Evolutionary conservation across 30 jellyfish, hydroid and myxozoan species (phyloP).

Genomic region (Sanderia malayensis): DNA sequence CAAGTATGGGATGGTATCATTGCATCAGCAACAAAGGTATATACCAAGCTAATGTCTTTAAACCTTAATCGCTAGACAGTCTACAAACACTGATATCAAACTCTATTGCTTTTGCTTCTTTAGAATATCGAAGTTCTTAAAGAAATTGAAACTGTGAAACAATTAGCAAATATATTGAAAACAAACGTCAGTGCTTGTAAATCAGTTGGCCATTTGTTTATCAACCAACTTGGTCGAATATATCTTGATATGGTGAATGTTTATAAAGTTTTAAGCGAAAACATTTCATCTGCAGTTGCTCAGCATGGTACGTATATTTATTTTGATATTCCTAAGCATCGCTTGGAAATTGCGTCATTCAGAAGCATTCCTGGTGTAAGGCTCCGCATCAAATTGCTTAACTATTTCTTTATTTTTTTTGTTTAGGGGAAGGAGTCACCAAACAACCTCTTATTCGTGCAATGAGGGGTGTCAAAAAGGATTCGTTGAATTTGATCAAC

Average conservation of each 20-base stretch:
- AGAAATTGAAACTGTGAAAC: constrained; percentile 96
- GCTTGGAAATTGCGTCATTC: too few relatives aligned
- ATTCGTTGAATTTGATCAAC: constrained; percentile 78
- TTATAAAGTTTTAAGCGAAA: constrained; percentile 90
- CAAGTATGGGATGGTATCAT: constrained; percentile 98
- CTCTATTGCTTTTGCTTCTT: too few relatives aligned
- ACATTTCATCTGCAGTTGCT: constrained; percentile 88
- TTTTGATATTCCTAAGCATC: too few relatives aligned
- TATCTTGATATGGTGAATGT: constrained; percentile 94
- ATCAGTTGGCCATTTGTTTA: constrained; percentile 93
- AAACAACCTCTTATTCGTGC: constrained; percentile 85
- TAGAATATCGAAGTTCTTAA: constrained; percentile 82
- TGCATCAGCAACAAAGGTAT: constrained; percentile 88
- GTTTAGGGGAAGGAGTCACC: constrained; percentile 88
- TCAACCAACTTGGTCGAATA: constrained; percentile 90
- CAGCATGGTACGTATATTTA: constrained; percentile 70
- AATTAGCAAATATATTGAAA: constrained; percentile 80
- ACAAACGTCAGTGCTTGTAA: constrained; percentile 94
- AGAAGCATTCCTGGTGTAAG: too few relatives aligned
- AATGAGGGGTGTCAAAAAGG: constrained; percentile 96
- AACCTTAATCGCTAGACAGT: too few relatives aligned
- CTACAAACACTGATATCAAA: too few relatives aligned
- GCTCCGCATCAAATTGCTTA: neutral
- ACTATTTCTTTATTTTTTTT: neutral
- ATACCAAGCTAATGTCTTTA: too few relatives aligned